Evolutionary conservation across 2,888 invertebrate genomes (phyloP).

Genomic region (Dryococelus australis): DNA sequence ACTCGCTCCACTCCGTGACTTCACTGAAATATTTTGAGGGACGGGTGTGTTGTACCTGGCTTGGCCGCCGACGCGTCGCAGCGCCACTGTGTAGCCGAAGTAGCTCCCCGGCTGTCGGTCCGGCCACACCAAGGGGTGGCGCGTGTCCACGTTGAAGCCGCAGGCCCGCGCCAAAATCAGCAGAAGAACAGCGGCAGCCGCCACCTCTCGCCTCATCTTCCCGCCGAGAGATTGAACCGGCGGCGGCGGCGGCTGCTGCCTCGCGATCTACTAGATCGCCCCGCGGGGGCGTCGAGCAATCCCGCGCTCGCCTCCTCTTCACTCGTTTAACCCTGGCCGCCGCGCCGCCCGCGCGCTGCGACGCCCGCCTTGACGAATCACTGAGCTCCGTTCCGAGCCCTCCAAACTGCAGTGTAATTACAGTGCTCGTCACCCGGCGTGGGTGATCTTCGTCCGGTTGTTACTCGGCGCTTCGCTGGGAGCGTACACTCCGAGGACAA

Average conservation of each 20-base stretch:
- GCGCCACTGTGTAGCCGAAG: neutral
- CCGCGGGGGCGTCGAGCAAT: too few species aligned
- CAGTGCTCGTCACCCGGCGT: neutral
- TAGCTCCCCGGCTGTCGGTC: neutral
- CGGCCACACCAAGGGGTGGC: neutral
- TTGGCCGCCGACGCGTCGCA: neutral
- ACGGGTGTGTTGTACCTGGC: neutral
- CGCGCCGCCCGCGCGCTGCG: too few species aligned
- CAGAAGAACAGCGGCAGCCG: neutral
- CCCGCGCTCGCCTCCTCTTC: too few species aligned
- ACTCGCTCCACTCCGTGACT: too few species aligned
- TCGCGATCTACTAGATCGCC: too few species aligned
- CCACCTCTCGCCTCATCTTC: neutral
- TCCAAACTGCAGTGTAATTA: neutral
- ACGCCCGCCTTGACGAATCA: too few species aligned
- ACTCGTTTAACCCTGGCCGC: too few species aligned
- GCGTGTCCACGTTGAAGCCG: slow-evolving; percentile 4
- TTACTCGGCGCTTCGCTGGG: neutral
- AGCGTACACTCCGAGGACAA: neutral
- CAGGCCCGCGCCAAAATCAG: neutral
- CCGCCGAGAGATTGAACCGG: too few species aligned
- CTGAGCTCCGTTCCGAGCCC: too few species aligned
- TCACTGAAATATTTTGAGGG: too few species aligned
- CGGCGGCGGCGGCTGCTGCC: too few species aligned
- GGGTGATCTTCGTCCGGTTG: neutral